Base-by-base conservation (phyloP, 2,797 vertebrate genomes). In the Coranthus polyacanthus region DNA sequence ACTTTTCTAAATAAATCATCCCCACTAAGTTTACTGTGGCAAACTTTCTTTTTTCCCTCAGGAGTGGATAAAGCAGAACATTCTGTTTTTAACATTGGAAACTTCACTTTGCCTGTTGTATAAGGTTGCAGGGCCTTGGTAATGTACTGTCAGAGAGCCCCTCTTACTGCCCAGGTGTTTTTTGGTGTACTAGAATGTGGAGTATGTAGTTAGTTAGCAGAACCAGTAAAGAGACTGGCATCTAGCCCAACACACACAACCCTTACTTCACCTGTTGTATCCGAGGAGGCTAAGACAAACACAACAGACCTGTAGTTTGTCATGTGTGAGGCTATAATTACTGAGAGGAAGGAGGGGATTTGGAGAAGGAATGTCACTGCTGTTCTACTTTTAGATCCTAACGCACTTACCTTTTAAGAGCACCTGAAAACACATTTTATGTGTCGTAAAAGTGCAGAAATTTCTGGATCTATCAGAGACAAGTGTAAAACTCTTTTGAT, bases 301-400 rank as follows among this genome's bases (percentile, higher is more conserved):
- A 85, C 68, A 64, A 49, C 84, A 87, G 70, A 82, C 79, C 80
- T 83, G 78, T 58, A 82, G 78, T 86, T 89, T 87, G 83, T 89
- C 77, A 86, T 81, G 67, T 73, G 53, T 47, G 13, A 89, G 75
- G 61, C 82, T 89, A 75, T 90, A 89, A 89, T 92, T 91, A 90
- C 76, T 29, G 34, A 74, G 72, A 86, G 82, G 85, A 88, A 86
- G 78, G 59, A 81, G 78, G 69, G 68, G 75, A 85, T 84, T 84
- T 76, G 49, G 26, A 58, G 63, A 63, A 84, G 72, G 71, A 82
- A 88, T 90, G 87, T 87, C 65, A 75, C 72, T 71, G 69, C 15
- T 18, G 67, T 37, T 80, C 45, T 61, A 61, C 67, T 78, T 83
- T 86, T 62, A 65, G 41, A 72, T 79, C 54, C 71, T 72, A 50